phyloP scores from a whole-genome alignment of 2,797 vertebrate species.

The Spizella passerina region DNA sequence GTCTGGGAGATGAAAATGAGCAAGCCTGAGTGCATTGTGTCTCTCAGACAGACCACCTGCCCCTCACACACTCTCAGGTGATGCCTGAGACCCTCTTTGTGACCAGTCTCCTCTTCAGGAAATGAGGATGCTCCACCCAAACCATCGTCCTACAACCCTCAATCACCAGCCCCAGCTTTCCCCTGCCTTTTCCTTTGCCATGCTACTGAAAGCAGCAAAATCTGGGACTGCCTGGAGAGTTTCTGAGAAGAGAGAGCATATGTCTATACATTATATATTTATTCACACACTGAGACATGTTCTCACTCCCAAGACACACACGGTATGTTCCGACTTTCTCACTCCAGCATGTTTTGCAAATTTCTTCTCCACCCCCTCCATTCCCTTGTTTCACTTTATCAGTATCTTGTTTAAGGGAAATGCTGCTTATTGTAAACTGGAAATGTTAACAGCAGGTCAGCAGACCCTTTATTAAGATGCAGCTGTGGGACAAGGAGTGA shows the following conservation, averaged over 20 bases:
- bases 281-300: slow-evolving; percentile 61
- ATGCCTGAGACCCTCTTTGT: not conserved
- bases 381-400: slow-evolving; percentile 19
- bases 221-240: not conserved
- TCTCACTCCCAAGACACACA: slow-evolving; percentile 45
- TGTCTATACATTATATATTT: slow-evolving; percentile 58
- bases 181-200: not conserved
- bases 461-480: slow-evolving; percentile 25
- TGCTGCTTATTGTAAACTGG: slow-evolving; percentile 22
- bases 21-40: not conserved
- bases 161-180: not conserved
- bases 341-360: slow-evolving; percentile 64
- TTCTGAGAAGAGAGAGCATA: slow-evolving; percentile 34
- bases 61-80: accelerated
- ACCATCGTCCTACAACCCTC: not conserved
- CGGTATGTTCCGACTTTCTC: slow-evolving; percentile 56
- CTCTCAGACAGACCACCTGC: not conserved
- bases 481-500: slow-evolving; percentile 18
- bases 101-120: not conserved
- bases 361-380: slow-evolving; percentile 39
- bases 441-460: slow-evolving; percentile 34
- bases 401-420: slow-evolving; percentile 41
- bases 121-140: not conserved
- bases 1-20: not conserved
- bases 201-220: not conserved